phyloP scores from a whole-genome alignment of 2,888 invertebrate species.

The Mechanitis mazaeus region DNA sequence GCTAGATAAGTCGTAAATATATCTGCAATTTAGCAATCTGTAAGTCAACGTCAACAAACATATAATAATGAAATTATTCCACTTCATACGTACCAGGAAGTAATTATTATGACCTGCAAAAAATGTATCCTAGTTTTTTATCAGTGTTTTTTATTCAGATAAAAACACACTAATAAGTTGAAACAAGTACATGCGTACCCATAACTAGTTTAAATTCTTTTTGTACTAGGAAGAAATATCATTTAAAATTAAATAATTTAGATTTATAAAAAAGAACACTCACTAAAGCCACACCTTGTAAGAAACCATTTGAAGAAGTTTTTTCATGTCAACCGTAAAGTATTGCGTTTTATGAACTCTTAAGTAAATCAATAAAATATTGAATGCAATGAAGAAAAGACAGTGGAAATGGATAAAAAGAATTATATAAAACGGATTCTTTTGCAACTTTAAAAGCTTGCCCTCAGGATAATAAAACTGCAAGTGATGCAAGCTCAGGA shows the following conservation, averaged over 20 bases:
- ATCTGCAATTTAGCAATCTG: too few species aligned
- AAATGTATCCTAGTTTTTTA: not conserved
- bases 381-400: not conserved
- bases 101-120: not conserved
- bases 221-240: too few species aligned
- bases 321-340: slow-evolving; percentile 7
- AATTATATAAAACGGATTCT: not conserved
- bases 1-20: too few species aligned
- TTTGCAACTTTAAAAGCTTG: not conserved
- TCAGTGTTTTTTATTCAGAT: not conserved
- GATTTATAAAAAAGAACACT: too few species aligned
- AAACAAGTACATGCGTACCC: too few species aligned
- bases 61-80: not conserved
- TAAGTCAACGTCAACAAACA: too few species aligned
- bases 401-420: not conserved
- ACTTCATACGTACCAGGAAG: slow-evolving; percentile 2
- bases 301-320: slow-evolving; percentile 1
- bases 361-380: not conserved
- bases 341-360: not conserved
- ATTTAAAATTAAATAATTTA: too few species aligned
- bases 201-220: too few species aligned
- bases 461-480: slow-evolving; percentile 2
- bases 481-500: slow-evolving; percentile 8
- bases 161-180: not conserved
- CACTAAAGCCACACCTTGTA: too few species aligned